phyloP scores from a whole-genome alignment of 92 coral and sea anemone genomes.

The Phenganax subtilis region DNA sequence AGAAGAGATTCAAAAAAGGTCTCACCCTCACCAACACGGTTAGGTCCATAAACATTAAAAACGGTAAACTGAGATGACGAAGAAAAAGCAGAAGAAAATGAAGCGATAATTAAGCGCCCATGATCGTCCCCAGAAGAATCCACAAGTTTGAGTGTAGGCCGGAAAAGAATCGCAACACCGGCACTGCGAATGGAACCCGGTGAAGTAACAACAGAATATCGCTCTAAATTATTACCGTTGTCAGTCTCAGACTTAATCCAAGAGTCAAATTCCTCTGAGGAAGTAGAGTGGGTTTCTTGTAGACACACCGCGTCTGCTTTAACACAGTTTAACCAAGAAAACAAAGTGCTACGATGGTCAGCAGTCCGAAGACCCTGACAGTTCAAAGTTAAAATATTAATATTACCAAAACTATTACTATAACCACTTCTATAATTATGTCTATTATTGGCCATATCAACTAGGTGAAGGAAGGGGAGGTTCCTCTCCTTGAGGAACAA shows the following conservation, averaged over 20 bases:
- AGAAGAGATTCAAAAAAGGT: neutral
- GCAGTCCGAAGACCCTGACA: neutral
- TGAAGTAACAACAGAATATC: neutral
- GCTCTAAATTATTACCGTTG: neutral
- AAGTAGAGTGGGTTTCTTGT: constrained; percentile 27
- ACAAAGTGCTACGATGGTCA: neutral
- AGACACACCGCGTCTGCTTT: constrained; percentile 19
- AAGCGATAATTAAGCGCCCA: neutral
- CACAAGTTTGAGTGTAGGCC: neutral
- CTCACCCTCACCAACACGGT: neutral
- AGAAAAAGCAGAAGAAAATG: neutral
- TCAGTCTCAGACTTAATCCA: neutral
- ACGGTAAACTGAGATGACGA: neutral
- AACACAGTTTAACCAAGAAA: neutral
- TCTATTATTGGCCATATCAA: too few species aligned
- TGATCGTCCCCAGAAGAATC: neutral
- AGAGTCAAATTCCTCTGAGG: constrained; percentile 23
- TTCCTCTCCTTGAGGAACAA: too few species aligned
- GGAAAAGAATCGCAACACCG: neutral
- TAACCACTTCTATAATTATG: too few species aligned
- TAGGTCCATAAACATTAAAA: neutral
- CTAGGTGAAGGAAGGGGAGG: too few species aligned
- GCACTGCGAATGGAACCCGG: neutral
- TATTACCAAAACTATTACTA: too few species aligned
- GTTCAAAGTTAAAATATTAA: neutral